Evolutionary conservation across 1,140 invertebrate genomes (phyloP), one percentile per base, ranked within the genome.

Genomic region (Melanaphis sacchari): DNA sequence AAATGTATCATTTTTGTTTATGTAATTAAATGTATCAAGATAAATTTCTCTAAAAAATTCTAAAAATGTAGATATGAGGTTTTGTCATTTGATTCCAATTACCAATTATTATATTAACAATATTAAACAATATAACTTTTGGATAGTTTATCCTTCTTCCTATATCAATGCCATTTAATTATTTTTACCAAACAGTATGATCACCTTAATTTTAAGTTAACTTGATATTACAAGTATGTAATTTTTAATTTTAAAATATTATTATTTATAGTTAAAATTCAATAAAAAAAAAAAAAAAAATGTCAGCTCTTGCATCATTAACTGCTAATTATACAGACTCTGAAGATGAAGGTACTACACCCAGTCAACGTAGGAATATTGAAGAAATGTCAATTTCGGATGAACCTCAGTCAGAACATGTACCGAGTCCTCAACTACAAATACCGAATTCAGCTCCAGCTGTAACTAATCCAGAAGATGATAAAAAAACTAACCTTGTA

Each of bases 271-370:
- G 59, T 76, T 9, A 66, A 15, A n/a, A 18, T 76, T 76, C 11
- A 18, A 76, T 76, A 0, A n/a, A n/a, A n/a, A n/a, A n/a, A n/a
- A n/a, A n/a, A n/a, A n/a, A n/a, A 76, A 84, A 93, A 38, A 93
- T 52, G 93, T 90, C 94, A 41, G 94, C 94, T 52, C 90, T 95
- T 88, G 97, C 97, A 94, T 97, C 97, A 94, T 95, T 98, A 94
- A 98, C 97, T 88, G 97, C 97, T 41, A 97, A 97, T 84, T 98
- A 98, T 95, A 98, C 97, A 31, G 97, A 98, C 95, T 98, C 97
- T 3, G 97, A 98, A 95, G 97, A 97, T 84, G 97, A 97, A 95
- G 96, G 76, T 0, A 52, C 91, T 52, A 93, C 91, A 41, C 91
- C 91, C 15, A 84, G 46, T 18, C 81, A 96, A 94, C 96, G 96